These are phyloP conservation scores for Schizaphis graminum DNA, from an alignment of 2,888 invertebrate species.

Conservation along the genomic window DNA sequence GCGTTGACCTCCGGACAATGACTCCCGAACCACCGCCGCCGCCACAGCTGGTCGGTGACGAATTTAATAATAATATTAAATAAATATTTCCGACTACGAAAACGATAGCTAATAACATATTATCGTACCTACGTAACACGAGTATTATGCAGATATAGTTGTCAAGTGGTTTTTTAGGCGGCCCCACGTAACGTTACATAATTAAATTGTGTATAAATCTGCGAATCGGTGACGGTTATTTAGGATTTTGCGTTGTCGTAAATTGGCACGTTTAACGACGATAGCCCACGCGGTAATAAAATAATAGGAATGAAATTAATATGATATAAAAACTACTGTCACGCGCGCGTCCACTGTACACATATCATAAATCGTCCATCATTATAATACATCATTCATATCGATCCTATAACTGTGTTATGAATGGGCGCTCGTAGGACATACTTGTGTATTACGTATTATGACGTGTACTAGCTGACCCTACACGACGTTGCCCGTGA, in stretches of 20 bases:
- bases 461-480: too few relatives aligned
- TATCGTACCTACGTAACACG: not conserved
- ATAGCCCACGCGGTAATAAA: not conserved
- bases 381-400: not conserved
- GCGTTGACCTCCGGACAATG: constrained; percentile 63
- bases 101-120: not conserved
- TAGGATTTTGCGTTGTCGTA: not conserved
- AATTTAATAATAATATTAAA: not conserved
- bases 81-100: not conserved
- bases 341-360: not conserved
- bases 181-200: not conserved
- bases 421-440: not conserved
- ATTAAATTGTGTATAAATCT: not conserved
- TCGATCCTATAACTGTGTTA: not conserved
- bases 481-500: too few relatives aligned
- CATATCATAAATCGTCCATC: not conserved
- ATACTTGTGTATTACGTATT: not conserved
- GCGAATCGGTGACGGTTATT: not conserved
- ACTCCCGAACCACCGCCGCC: constrained; percentile 42
- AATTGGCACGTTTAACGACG: not conserved
- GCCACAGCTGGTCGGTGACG: not conserved
- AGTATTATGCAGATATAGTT: not conserved
- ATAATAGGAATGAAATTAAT: not conserved
- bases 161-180: not conserved
- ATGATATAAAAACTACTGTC: not conserved